Evolutionary conservation across 1,140 invertebrate genomes (phyloP).

Genomic region (Procambarus virginalis): DNA sequence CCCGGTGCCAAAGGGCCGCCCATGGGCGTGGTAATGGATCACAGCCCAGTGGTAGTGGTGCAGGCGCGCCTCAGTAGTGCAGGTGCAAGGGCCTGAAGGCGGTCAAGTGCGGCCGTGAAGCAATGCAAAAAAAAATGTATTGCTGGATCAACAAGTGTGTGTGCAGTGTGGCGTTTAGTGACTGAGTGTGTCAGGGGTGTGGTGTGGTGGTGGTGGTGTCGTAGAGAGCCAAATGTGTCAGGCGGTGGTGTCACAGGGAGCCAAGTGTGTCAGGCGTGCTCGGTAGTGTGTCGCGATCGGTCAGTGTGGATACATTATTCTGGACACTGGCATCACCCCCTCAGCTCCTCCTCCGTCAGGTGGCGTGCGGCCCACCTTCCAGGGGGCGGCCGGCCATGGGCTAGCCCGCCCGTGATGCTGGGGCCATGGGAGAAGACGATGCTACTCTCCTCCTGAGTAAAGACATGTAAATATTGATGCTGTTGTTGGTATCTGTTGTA

Average conservation of each 20-base stretch:
- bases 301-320: not conserved
- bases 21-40: slow-evolving; percentile 30
- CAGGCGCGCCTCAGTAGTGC: slow-evolving; percentile 7
- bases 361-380: not conserved
- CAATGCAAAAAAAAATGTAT: not conserved
- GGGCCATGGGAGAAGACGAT: slow-evolving; percentile 57
- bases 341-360: slow-evolving; percentile 2
- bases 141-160: slow-evolving; percentile 50
- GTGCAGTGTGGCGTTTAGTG: slow-evolving; percentile 1
- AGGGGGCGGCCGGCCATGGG: slow-evolving; percentile 39
- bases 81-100: slow-evolving; percentile 9
- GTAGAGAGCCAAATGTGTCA: no score
- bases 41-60: slow-evolving; percentile 13
- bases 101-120: slow-evolving; percentile 3
- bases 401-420: slow-evolving; percentile 41
- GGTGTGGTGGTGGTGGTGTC: not conserved
- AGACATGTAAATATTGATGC: slow-evolving; percentile 41
- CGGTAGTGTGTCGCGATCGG: not conserved
- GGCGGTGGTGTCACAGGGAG: not conserved
- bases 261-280: not conserved
- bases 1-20: slow-evolving; percentile 14
- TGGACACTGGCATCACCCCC: not conserved
- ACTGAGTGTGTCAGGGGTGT: not conserved
- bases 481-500: slow-evolving; percentile 11
- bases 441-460: slow-evolving; percentile 43